Evolutionary conservation across 2,888 invertebrate genomes (phyloP), one percentile per base, ranked within the genome.

Genomic region (Anaspis maculata): DNA sequence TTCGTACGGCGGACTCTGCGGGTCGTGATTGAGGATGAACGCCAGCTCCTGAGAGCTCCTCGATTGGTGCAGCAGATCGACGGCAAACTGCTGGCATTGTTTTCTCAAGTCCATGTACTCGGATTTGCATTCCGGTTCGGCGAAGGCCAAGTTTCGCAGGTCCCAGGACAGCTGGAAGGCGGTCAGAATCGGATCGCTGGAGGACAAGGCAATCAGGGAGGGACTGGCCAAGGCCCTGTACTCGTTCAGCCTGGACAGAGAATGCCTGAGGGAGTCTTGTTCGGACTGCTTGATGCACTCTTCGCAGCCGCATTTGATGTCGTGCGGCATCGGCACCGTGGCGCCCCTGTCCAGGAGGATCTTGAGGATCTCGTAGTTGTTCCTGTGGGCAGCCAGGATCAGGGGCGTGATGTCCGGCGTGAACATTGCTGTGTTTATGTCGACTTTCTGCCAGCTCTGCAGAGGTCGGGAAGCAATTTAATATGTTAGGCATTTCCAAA

Each of bases 161-260:
- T 97, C 96, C 90, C 92, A 95, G 34, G 92, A 91, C 27, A 96
- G 69, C 61, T 95, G 86, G 61, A 96, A 96, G 10, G 96, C 89
- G 0, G 94, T 94, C 45, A 94, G 70, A 32, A 96, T 77, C 1
- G 95, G 96, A 67, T 96, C 96, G 36, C 78, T 82, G 5, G 91
- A 90, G 16, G 91, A 92, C 19, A 95, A 69, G 0, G 92, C 90
- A 45, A 96, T 95, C 29, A 96, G 76, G 0, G 94, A 94, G 0
- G 96, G 92, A 55, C 90, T 90, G 0, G 94, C 84, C 32, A 96
- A 67, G 0, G 95, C 95, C 42, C 83, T 77, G 68, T 95, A 96
- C 51, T 91, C 87, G 59, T 95, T 94, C 29, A 96, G 82, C 13
- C 95, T 77, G 0, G 90, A 86, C 33, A 89, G 69, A 0, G 94